These are phyloP conservation scores for Scaptodrosophila lebanonensis DNA, from an alignment of 1,140 invertebrate species.

Conservation along the genomic window DNA sequence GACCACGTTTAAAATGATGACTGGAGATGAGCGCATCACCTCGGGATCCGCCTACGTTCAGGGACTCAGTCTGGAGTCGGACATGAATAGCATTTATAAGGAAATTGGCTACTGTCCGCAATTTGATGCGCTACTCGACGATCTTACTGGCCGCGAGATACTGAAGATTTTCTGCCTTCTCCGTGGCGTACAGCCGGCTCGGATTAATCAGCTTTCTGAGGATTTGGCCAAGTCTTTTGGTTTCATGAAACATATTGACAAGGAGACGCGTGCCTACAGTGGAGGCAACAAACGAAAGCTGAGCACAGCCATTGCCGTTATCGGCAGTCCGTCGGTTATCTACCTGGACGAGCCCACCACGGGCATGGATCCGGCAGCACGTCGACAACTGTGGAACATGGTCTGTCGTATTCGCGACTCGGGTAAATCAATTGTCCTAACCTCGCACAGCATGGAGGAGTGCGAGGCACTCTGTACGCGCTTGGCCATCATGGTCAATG, in stretches of 20 bases:
- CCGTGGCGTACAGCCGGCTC: constrained; percentile 81
- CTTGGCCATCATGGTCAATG: constrained; percentile 92
- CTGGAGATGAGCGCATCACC: constrained; percentile 85
- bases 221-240: constrained; percentile 77
- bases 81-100: constrained; percentile 80
- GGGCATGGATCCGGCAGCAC: constrained; percentile 90
- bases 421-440: constrained; percentile 86
- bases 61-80: constrained; percentile 78
- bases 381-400: constrained; percentile 87
- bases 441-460: constrained; percentile 91
- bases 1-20: constrained; percentile 93
- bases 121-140: constrained; percentile 88
- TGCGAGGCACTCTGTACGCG: constrained; percentile 92
- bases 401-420: constrained; percentile 80
- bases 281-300: constrained; percentile 97
- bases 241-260: constrained; percentile 78
- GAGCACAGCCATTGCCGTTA: constrained; percentile 93
- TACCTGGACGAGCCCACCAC: constrained; percentile 92
- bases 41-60: constrained; percentile 79
- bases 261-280: constrained; percentile 83
- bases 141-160: constrained; percentile 88
- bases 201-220: constrained; percentile 76
- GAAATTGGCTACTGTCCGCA: constrained; percentile 89
- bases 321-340: constrained; percentile 92
- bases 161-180: constrained; percentile 86